phyloP scores from a whole-genome alignment of 1,140 invertebrate genomes.

The Aradophagus sp. region DNA sequence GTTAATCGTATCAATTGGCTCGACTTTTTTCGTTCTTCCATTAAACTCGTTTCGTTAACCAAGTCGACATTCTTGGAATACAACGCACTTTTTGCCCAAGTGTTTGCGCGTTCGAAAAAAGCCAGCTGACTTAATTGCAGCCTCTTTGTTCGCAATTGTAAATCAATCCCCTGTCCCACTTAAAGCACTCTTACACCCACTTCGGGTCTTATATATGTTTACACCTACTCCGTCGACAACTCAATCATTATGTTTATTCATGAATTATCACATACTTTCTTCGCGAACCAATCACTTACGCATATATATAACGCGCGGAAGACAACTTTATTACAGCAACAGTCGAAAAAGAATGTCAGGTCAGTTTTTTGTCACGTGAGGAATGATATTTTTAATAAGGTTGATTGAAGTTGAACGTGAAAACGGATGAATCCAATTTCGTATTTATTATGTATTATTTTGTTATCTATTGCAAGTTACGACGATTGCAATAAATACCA shows the following conservation, averaged over 20 bases:
- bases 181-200: slow-evolving; percentile 49
- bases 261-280: slow-evolving; percentile 46
- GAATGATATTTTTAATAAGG: background rate
- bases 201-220: slow-evolving; percentile 5
- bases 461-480: too few species aligned
- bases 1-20: slow-evolving; percentile 26
- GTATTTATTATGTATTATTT: too few species aligned
- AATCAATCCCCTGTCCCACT: slow-evolving; percentile 58
- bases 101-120: slow-evolving; percentile 23
- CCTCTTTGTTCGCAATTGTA: slow-evolving; percentile 52
- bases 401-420: background rate
- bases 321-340: background rate
- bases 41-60: slow-evolving; percentile 29
- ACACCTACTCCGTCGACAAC: slow-evolving; percentile 41
- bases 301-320: slow-evolving; percentile 19
- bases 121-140: slow-evolving; percentile 34
- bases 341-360: background rate
- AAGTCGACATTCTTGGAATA: slow-evolving; percentile 25
- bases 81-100: slow-evolving; percentile 12
- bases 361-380: too few species aligned
- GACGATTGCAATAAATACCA: too few species aligned
- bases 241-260: slow-evolving; percentile 43
- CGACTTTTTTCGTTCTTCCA: slow-evolving; percentile 27
- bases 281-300: slow-evolving; percentile 43
- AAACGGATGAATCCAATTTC: too few species aligned